phyloP scores from a whole-genome alignment of 2,888 invertebrate species.

The Augiades crinisus region DNA sequence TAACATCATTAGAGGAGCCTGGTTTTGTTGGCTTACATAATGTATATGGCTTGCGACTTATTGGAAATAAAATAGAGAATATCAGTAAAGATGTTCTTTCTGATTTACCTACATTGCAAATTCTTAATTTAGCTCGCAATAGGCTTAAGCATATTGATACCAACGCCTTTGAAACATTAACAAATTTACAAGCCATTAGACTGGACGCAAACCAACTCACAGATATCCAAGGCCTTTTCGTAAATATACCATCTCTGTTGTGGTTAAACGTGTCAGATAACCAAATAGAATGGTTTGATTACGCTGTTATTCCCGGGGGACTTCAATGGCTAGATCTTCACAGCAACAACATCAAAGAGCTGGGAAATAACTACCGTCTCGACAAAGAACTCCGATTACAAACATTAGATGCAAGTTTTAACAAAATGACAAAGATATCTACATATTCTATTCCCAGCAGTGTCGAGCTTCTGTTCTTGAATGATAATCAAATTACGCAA shows the following conservation, averaged over 20 bases:
- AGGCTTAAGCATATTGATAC: conserved; percentile 89
- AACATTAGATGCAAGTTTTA: conserved; percentile 95
- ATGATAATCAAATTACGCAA: conserved; percentile 92
- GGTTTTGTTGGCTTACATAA: conserved; percentile 92
- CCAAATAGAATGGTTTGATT: conserved; percentile 93
- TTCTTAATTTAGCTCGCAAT: conserved; percentile 94
- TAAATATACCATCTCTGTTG: conserved; percentile 89
- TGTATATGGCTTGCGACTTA: conserved; percentile 92
- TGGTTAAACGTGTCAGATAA: conserved; percentile 97
- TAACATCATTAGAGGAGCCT: conserved; percentile 89
- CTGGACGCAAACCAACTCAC: conserved; percentile 92
- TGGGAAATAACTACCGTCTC: conserved; percentile 87
- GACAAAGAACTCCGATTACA: conserved; percentile 88
- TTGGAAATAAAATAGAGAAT: conserved; percentile 92
- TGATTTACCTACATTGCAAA: conserved; percentile 90
- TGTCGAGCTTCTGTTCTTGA: conserved; percentile 92
- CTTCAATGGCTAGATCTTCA: conserved; percentile 95
- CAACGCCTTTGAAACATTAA: conserved; percentile 90
- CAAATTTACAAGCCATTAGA: conserved; percentile 91
- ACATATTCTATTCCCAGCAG: conserved; percentile 90
- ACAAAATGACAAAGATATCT: conserved; percentile 89
- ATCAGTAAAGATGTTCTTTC: conserved; percentile 90
- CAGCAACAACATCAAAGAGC: conserved; percentile 90
- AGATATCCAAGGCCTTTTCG: conserved; percentile 91
- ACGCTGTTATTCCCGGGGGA: conserved; percentile 89